These are phyloP conservation scores for Oithona nana DNA, from an alignment of 2,888 invertebrate genomes.

Conservation along the genomic window DNA sequence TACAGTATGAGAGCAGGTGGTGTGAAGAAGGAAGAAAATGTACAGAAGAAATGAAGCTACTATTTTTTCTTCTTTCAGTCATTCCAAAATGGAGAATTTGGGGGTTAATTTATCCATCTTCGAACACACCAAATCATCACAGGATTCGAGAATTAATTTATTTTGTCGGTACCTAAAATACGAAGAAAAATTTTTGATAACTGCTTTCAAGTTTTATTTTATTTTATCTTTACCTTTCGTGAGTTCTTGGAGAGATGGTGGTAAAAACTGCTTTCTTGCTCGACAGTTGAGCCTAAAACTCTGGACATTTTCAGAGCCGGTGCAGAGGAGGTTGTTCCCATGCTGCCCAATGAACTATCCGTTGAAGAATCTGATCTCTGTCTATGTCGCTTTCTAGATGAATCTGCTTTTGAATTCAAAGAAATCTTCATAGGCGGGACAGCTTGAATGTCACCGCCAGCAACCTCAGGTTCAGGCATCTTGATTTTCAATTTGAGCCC, in stretches of 20 bases:
- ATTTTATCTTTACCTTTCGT: not conserved
- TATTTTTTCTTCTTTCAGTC: not conserved
- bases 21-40: no score
- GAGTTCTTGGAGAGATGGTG: not conserved
- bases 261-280: not conserved
- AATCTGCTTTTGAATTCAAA: not conserved
- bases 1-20: not conserved
- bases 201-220: not conserved
- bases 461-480: not conserved
- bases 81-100: not conserved
- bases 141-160: not conserved
- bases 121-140: not conserved
- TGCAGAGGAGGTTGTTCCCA: not conserved
- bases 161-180: not conserved
- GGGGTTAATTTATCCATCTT: no score
- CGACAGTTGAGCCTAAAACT: not conserved
- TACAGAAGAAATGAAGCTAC: not conserved
- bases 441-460: not conserved
- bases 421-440: not conserved
- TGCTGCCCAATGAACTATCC: not conserved
- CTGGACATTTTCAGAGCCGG: not conserved
- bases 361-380: not conserved
- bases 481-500: slow-evolving; percentile 9
- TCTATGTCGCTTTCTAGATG: not conserved
- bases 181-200: not conserved